Evolutionary conservation across 2,113 vertebrate genomes (phyloP).

Genomic region (Psephotus haematonotus): DNA sequence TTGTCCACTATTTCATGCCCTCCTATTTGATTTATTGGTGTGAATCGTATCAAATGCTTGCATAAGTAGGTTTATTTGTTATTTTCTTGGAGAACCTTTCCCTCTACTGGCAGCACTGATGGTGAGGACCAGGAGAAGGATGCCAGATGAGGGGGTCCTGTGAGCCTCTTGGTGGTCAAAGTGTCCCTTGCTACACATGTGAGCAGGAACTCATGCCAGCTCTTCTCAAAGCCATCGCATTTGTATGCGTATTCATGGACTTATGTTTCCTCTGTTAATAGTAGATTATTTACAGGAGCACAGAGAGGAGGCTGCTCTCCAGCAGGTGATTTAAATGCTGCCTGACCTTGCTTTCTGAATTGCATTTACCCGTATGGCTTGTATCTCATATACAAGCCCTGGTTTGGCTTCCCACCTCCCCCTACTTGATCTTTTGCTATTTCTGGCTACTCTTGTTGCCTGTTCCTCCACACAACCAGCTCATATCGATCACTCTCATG

Average conservation of each 20-base stretch:
- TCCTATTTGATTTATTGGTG: background rate
- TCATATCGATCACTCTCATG: background rate
- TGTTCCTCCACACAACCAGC: background rate
- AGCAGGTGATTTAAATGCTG: background rate
- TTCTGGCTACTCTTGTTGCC: background rate
- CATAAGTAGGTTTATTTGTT: accelerated
- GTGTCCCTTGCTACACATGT: background rate
- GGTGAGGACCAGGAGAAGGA: background rate
- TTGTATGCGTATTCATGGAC: background rate
- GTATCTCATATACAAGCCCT: background rate
- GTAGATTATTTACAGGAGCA: conserved; percentile 33
- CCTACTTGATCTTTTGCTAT: background rate
- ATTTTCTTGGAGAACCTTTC: background rate
- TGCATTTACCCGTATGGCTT: background rate
- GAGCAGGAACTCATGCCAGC: background rate
- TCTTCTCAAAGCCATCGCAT: background rate
- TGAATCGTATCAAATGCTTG: background rate
- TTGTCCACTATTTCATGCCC: background rate
- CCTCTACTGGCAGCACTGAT: background rate
- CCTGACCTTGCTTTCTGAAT: background rate
- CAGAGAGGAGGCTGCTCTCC: background rate
- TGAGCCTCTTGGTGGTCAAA: accelerated
- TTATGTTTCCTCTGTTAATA: background rate
- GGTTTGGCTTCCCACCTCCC: background rate
- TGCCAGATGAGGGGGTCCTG: background rate